A percentile compares a stretch with the other conserved stretches of the same genome.
Evolutionary conservation across 2,797 vertebrate genomes (phyloP).

Genomic region (Echiichthys vipera): DNA sequence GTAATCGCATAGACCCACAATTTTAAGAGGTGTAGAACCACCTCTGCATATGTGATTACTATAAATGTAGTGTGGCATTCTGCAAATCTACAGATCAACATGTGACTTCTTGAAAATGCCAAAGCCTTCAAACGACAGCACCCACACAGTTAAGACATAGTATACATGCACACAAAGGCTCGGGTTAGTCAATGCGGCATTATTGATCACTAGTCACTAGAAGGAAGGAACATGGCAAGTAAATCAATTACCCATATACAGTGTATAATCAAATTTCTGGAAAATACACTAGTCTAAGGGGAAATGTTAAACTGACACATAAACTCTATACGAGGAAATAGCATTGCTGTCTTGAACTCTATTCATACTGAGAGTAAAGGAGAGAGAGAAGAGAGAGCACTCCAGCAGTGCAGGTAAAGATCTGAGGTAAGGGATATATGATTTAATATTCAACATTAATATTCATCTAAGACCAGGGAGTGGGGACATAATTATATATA

Average conservation of each 20-base stretch:
- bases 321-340: conserved; percentile 53
- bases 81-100: neutral
- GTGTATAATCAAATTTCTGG: conserved; percentile 75
- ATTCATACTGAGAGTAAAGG: conserved; percentile 24
- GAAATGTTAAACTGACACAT: conserved; percentile 61
- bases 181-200: conserved; percentile 66
- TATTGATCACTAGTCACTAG: conserved; percentile 81
- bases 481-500: conserved; percentile 43
- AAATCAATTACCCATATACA: conserved; percentile 81
- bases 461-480: conserved; percentile 58
- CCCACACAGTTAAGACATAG: conserved; percentile 43
- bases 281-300: conserved; percentile 70
- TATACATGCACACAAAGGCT: conserved; percentile 41
- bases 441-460: conserved; percentile 78
- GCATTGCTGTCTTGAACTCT: conserved; percentile 54
- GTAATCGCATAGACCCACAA: too few species aligned
- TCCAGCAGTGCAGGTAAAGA: conserved; percentile 40
- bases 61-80: neutral
- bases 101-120: conserved; percentile 27
- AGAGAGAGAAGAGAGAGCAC: conserved; percentile 5
- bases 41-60: conserved; percentile 22
- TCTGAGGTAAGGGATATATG: conserved; percentile 56
- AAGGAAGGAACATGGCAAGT: conserved; percentile 76
- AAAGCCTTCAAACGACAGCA: conserved; percentile 57
- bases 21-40: too few species aligned